Conservation (phyloP, 1,140 invertebrate species). For the Drosophila takahashii region DNA sequence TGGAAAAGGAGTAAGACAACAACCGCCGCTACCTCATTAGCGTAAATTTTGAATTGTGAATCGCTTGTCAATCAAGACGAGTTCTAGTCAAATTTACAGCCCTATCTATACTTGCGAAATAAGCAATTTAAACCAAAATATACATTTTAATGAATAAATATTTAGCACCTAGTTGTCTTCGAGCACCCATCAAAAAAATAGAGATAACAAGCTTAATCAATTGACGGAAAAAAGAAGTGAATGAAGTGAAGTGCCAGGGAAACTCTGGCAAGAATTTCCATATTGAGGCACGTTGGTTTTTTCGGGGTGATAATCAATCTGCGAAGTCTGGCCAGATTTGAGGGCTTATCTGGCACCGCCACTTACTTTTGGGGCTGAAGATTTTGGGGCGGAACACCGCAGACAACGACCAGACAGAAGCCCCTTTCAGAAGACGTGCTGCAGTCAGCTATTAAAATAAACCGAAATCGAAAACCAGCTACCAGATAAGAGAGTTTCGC, state of each 20-base stretch:
- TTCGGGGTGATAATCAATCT: slow-evolving; percentile 34
- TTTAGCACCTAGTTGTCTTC: slow-evolving; percentile 66
- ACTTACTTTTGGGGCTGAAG: slow-evolving; percentile 12
- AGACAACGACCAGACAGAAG: slow-evolving; percentile 57
- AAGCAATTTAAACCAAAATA: slow-evolving; percentile 25
- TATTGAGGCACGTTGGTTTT: slow-evolving; percentile 30
- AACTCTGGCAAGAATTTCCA: slow-evolving; percentile 26
- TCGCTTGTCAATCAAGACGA: slow-evolving; percentile 20
- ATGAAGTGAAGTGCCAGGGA: neutral
- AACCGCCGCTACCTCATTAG: slow-evolving; percentile 82
- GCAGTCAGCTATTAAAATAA: slow-evolving; percentile 8
- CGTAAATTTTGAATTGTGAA: slow-evolving; percentile 59
- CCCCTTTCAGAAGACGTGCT: slow-evolving; percentile 32
- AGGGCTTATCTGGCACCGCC: slow-evolving; percentile 19
- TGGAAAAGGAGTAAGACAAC: slow-evolving; percentile 35
- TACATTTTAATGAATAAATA: slow-evolving; percentile 47
- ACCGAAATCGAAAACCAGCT: slow-evolving; percentile 32
- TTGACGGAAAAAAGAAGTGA: slow-evolving; percentile 41
- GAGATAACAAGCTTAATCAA: slow-evolving; percentile 17
- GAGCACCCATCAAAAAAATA: slow-evolving; percentile 44
- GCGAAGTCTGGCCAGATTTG: slow-evolving; percentile 11
- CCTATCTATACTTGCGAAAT: slow-evolving; percentile 6
- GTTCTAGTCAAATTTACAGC: slow-evolving; percentile 70
- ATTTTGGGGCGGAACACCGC: slow-evolving; percentile 29
- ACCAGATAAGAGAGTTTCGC: slow-evolving; percentile 32